Conservation (phyloP, 2,888 invertebrate species). For the Metacarcinus magister region DNA sequence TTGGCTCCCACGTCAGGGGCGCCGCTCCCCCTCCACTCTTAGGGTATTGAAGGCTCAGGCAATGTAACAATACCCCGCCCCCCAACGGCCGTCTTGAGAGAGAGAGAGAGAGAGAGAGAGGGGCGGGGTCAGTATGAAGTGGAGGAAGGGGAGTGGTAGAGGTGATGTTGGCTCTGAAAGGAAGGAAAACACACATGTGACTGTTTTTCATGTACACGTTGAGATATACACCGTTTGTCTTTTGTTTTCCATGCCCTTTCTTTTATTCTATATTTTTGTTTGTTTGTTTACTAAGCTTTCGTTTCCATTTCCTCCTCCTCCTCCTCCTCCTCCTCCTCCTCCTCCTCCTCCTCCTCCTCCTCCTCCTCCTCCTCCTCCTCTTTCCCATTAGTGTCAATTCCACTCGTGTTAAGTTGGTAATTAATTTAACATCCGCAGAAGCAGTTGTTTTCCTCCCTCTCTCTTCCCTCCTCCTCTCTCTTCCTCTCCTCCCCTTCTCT, state of each 20-base stretch:
- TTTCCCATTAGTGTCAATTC: neutral
- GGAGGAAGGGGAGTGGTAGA: neutral
- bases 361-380: constrained; percentile 46
- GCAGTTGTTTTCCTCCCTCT: neutral
- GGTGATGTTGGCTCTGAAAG: no score
- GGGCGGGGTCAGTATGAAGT: neutral
- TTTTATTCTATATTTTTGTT: no score
- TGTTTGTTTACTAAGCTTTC: neutral
- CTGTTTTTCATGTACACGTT: neutral
- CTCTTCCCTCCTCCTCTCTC: neutral
- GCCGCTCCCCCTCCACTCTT: neutral
- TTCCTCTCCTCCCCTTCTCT: neutral
- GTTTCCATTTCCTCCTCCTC: neutral
- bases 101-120: constrained; percentile 34
- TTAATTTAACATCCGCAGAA: neutral
- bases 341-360: constrained; percentile 23
- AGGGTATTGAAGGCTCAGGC: neutral
- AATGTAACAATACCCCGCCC: neutral
- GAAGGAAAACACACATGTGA: neutral
- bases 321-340: constrained; percentile 8
- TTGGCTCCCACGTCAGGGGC: neutral
- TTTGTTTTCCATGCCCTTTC: neutral
- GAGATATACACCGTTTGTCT: neutral
- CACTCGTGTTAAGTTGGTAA: neutral
- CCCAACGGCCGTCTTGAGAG: neutral